Evolutionary conservation across 53 echinoderm and acorn worm genomes (phyloP), one percentile per base, ranked within the genome.

Genomic region (Antedon mediterranea): DNA sequence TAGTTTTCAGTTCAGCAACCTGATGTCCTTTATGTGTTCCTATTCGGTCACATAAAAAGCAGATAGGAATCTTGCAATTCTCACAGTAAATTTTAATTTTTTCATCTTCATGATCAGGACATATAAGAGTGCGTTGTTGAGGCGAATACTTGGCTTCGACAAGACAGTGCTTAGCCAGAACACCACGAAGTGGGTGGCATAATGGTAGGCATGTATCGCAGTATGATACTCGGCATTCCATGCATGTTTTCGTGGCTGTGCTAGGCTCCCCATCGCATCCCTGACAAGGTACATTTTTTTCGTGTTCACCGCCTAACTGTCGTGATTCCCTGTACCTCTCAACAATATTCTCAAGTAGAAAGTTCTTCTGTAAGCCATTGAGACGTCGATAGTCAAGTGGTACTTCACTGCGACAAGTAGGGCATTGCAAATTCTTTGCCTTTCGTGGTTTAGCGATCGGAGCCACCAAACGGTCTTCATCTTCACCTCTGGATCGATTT

Each of bases 61-160:
- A 76, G 3, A 76, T 34, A 15, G 76, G 76, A 4, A 28, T 7
- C 29, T 28, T 76, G 76, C 76, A 76, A 28, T 76, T 31, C 28
- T 33, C 76, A 33, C 76, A 76, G 34, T 76, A 76, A 32, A 76
- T 76, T 28, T 76, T 76, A 26, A 76, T 76, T 28, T 33, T 32
- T 33, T 76, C 76, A 33, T 76, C 76, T 33, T 76, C 76, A 34
- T 76, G 76, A 23, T 76, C 76, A 32, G 76, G 76, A 28, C 76
- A 76, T 15, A 33, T 20, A 31, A 76, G 33, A 33, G 32, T 26
- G 26, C 34, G 32, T 23, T 33, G 32, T 33, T 34, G 32, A 28
- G 76, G 76, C 0, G 23, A 27, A 7, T 26, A 33, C 5, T 32
- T 76, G 6, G 76, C 76, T 33, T 76, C 34, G 33, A 76, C 76